Evolutionary conservation across 92 coral and sea anemone genomes (phyloP).

Genomic region (Bergia sp.): DNA sequence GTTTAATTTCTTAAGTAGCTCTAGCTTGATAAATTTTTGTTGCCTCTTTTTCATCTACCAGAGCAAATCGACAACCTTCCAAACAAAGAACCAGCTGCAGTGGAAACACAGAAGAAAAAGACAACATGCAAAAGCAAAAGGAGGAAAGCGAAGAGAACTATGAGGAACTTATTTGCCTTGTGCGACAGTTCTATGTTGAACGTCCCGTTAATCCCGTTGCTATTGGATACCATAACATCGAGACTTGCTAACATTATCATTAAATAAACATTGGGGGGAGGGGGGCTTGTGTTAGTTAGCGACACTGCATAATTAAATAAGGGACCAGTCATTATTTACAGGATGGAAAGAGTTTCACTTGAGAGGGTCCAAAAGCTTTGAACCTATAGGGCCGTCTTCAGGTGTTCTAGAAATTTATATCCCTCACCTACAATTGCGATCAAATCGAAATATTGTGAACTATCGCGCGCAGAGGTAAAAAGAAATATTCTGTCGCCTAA

Average conservation of each 20-base stretch:
- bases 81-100: not conserved
- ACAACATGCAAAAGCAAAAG: not conserved
- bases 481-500: no score
- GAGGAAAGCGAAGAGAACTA: conserved; percentile 74
- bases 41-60: not conserved
- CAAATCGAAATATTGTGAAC: no score
- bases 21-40: not conserved
- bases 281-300: no score
- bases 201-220: conserved; percentile 85
- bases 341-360: no score
- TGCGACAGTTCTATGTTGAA: conserved; percentile 86
- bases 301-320: no score
- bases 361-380: no score
- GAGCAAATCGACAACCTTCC: not conserved
- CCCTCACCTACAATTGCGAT: no score
- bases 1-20: not conserved
- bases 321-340: no score
- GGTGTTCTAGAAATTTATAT: no score
- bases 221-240: conserved; percentile 80
- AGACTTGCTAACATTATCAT: conserved; percentile 61
- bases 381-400: no score
- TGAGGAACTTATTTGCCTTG: conserved; percentile 84
- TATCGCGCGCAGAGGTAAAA: no score
- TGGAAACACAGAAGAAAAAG: not conserved
- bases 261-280: no score